Conservation (phyloP, 2,113 vertebrate species). For the Otus sunia region DNA sequence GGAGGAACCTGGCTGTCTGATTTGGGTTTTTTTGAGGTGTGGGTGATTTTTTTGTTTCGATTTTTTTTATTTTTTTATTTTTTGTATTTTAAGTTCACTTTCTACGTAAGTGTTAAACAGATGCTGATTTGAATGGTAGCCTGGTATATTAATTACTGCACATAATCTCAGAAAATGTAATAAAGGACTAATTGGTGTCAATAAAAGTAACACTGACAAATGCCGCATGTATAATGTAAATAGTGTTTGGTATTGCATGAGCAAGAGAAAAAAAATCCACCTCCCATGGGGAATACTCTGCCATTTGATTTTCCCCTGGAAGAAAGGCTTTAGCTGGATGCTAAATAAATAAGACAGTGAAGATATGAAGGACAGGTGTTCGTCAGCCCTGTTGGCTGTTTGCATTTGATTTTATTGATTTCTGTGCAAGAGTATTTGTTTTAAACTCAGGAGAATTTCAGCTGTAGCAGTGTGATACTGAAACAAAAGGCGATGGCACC, state of each 20-base stretch:
- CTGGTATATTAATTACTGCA: constrained; percentile 37
- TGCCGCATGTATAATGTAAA: background rate
- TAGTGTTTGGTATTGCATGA: fast-evolving
- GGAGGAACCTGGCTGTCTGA: background rate
- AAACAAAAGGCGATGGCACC: background rate
- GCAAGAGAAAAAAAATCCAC: background rate
- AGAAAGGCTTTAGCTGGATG: background rate
- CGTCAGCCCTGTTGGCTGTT: background rate
- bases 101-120: background rate
- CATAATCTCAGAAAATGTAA: constrained; percentile 6
- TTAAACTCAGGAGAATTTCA: background rate
- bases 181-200: constrained; percentile 40
- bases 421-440: background rate
- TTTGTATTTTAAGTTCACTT: background rate
- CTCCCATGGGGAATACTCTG: background rate
- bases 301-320: background rate
- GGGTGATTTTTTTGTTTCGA: background rate
- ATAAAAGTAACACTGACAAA: constrained; percentile 25
- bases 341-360: background rate
- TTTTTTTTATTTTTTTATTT: background rate
- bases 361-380: background rate
- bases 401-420: background rate
- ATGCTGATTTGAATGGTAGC: background rate
- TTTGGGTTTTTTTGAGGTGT: background rate
- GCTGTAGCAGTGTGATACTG: background rate